Conservation (phyloP, 2,888 invertebrate genomes). For the Brachyptera putata region DNA sequence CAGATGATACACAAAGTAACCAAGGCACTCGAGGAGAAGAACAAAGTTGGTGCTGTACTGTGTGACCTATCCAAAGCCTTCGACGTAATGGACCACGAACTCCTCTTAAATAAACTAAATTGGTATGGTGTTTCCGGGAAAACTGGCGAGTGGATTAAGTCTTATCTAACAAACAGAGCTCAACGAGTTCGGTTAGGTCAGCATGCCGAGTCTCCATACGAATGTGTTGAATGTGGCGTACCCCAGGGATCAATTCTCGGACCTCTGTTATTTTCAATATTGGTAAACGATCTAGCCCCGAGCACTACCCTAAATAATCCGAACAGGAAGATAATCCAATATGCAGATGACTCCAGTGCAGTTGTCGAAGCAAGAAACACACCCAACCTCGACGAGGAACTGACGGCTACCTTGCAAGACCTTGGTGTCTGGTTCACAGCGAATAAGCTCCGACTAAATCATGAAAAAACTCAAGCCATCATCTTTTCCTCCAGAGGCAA, state of each 20-base stretch:
- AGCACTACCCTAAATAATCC: background rate
- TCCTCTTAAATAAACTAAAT: background rate
- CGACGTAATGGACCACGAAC: background rate
- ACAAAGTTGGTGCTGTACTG: background rate
- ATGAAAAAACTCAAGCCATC: background rate
- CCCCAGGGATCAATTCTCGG: slow-evolving; percentile 10
- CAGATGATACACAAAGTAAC: background rate
- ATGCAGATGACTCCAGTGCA: slow-evolving; percentile 7
- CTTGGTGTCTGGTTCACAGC: background rate
- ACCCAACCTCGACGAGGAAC: background rate
- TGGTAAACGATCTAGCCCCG: background rate
- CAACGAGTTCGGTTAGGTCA: background rate
- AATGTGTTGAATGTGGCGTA: background rate
- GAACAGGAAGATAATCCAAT: too few relatives aligned
- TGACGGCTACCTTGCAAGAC: background rate
- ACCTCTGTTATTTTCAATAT: background rate
- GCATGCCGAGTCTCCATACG: too few relatives aligned
- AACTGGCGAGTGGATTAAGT: too few relatives aligned
- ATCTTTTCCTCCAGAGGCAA: background rate
- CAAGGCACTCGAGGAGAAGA: background rate
- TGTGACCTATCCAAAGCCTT: slow-evolving; percentile 12
- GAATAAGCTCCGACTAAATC: background rate
- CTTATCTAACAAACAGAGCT: background rate
- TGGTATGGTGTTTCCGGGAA: background rate
- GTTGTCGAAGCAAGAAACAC: background rate